Percentiles rank a stretch among this genome's conserved stretches.
Conservation (phyloP, 2,113 vertebrate genomes). For the Myrmecophaga tridactyla region DNA sequence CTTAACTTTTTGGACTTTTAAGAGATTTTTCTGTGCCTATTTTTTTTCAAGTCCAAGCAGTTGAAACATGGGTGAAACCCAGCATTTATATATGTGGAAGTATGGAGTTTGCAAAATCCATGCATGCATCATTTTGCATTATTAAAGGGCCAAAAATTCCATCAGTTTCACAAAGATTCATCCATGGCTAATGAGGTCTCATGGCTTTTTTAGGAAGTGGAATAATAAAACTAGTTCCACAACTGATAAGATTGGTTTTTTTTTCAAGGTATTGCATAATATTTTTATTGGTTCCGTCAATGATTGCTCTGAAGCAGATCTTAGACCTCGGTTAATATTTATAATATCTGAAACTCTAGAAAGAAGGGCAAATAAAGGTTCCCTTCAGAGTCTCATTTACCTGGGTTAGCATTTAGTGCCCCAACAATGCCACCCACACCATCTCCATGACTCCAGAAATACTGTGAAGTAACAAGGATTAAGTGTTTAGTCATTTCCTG, state of each 20-base stretch:
- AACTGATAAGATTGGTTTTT: conserved; percentile 19
- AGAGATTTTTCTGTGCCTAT: neutral
- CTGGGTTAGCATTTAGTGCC: conserved; percentile 78
- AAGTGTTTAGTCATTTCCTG: conserved; percentile 85
- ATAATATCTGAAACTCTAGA: conserved; percentile 28
- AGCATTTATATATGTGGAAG: neutral
- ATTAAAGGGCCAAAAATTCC: conserved; percentile 59
- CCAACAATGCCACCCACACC: conserved; percentile 77
- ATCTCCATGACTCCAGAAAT: conserved; percentile 81
- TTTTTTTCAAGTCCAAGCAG: neutral
- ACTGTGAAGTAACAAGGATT: conserved; percentile 79
- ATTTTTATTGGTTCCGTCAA: conserved; percentile 51
- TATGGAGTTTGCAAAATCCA: neutral
- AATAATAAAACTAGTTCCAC: conserved; percentile 26
- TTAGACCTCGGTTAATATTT: conserved; percentile 71
- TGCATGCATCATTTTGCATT: neutral
- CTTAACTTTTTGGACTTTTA: neutral
- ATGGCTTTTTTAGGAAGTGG: neutral
- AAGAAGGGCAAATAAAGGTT: conserved; percentile 29
- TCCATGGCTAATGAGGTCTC: neutral
- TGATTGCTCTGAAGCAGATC: conserved; percentile 30
- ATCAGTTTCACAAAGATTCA: neutral
- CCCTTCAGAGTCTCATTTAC: conserved; percentile 78
- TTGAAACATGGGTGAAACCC: neutral
- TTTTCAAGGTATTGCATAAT: conserved; percentile 30